phyloP scores from a whole-genome alignment of 2,113 vertebrate genomes.

The Hemibagrus wyckioides region DNA sequence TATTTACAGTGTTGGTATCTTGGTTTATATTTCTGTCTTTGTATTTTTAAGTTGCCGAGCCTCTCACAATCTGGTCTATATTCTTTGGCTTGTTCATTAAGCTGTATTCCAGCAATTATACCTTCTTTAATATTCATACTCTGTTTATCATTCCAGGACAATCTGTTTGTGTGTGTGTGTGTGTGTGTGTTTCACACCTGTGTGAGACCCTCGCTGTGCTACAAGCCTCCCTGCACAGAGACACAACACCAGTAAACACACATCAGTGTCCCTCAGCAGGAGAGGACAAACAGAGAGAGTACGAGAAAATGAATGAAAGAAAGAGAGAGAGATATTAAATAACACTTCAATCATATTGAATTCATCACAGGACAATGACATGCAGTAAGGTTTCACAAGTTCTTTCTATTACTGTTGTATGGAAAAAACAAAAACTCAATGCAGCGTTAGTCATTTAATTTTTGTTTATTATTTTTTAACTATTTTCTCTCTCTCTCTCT shows the following conservation, averaged over 20 bases:
- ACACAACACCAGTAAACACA: conserved; percentile 75
- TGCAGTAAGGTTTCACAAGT: background rate
- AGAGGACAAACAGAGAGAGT: conserved; percentile 69
- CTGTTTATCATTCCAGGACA: conserved; percentile 5
- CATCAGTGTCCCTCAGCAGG: conserved; percentile 76
- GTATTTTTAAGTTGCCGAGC: background rate
- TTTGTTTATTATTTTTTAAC: background rate
- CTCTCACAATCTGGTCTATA: background rate
- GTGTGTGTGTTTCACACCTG: conserved; percentile 74
- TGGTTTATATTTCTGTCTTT: conserved; percentile 29
- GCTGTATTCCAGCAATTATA: conserved; percentile 4
- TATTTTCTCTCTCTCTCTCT: too few species aligned
- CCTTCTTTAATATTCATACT: conserved; percentile 40
- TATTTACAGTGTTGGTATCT: conserved; percentile 12
- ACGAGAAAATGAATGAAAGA: conserved; percentile 56
- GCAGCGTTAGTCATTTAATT: background rate
- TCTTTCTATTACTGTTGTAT: background rate
- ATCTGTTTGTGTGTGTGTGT: conserved; percentile 4
- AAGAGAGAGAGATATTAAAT: conserved; percentile 38
- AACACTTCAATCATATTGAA: background rate
- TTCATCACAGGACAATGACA: background rate
- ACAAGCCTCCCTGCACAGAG: conserved; percentile 73
- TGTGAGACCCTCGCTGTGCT: conserved; percentile 71
- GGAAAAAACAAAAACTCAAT: background rate
- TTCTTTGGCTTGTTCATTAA: conserved; percentile 13